Conservation (phyloP, 1,140 invertebrate genomes). For the Pachypeltis micranthus region DNA sequence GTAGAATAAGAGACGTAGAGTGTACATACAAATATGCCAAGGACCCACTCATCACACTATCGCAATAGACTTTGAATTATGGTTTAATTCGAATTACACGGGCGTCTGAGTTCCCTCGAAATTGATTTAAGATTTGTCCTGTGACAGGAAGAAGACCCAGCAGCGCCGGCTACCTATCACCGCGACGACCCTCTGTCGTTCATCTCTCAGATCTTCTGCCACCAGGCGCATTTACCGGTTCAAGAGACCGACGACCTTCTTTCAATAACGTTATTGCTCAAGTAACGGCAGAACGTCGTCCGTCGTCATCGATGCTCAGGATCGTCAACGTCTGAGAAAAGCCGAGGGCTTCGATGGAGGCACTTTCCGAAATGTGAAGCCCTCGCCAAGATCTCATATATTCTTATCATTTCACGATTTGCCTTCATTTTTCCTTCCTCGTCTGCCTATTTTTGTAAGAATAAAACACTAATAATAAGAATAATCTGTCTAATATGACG, state of each 20-base stretch:
- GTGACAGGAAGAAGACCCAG: background rate
- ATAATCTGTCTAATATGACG: no score
- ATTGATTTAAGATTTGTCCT: background rate
- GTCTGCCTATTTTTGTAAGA: no score
- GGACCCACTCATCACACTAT: no score
- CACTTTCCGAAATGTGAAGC: constrained; percentile 11
- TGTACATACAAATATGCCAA: no score
- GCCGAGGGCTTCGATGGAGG: constrained; percentile 9
- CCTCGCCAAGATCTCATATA: no score
- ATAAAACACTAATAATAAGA: no score
- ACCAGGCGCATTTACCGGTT: constrained; percentile 9
- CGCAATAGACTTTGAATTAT: no score
- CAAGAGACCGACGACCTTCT: constrained; percentile 25
- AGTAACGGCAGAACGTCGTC: constrained; percentile 28
- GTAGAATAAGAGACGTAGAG: no score
- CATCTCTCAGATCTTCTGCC: background rate
- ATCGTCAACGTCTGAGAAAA: constrained; percentile 27
- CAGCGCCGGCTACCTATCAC: constrained; percentile 5
- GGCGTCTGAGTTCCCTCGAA: no score
- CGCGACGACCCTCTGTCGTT: background rate
- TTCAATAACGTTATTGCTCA: constrained; percentile 31
- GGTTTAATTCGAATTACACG: no score
- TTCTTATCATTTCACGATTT: no score
- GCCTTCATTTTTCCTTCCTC: no score
- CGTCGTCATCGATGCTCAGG: constrained; percentile 28